Conservation (phyloP, 2,888 invertebrate genomes). For the Diogma glabrata region DNA sequence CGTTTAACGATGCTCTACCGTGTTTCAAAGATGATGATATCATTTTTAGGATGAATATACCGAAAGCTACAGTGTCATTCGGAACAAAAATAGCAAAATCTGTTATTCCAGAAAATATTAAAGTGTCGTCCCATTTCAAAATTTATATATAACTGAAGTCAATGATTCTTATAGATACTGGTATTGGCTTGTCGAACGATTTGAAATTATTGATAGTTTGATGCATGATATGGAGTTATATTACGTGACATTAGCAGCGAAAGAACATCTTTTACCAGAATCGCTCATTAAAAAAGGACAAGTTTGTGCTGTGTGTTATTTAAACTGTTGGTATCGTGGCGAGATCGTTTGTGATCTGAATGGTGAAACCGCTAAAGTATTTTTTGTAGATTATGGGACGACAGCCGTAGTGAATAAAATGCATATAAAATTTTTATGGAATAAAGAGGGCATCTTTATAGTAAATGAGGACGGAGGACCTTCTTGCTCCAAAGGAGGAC, state of each 20-base stretch:
- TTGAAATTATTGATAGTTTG: conserved; percentile 23
- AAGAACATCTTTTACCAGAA: conserved; percentile 22
- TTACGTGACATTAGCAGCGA: too few species aligned
- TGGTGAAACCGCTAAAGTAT: conserved; percentile 25
- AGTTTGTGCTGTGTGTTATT: conserved; percentile 23
- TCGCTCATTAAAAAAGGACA: conserved; percentile 25
- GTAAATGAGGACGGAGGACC: too few species aligned
- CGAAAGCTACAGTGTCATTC: not conserved
- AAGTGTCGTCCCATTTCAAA: too few species aligned
- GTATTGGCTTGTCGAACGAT: conserved; percentile 25
- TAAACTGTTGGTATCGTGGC: conserved; percentile 28
- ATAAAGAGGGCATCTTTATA: too few species aligned
- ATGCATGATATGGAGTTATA: conserved; percentile 20
- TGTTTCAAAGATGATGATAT: not conserved
- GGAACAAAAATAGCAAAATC: too few species aligned
- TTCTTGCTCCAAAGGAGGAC: too few species aligned
- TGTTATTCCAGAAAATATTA: too few species aligned
- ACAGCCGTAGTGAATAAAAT: conserved; percentile 22
- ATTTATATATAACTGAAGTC: not conserved
- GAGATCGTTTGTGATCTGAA: conserved; percentile 22
- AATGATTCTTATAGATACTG: conserved; percentile 26
- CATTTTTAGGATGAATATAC: not conserved
- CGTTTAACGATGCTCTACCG: too few species aligned
- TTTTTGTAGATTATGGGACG: conserved; percentile 29
- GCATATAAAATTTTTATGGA: conserved; percentile 26